phyloP scores from a whole-genome alignment of 1,140 invertebrate genomes.

The Ceratosolen fusciceps region DNA sequence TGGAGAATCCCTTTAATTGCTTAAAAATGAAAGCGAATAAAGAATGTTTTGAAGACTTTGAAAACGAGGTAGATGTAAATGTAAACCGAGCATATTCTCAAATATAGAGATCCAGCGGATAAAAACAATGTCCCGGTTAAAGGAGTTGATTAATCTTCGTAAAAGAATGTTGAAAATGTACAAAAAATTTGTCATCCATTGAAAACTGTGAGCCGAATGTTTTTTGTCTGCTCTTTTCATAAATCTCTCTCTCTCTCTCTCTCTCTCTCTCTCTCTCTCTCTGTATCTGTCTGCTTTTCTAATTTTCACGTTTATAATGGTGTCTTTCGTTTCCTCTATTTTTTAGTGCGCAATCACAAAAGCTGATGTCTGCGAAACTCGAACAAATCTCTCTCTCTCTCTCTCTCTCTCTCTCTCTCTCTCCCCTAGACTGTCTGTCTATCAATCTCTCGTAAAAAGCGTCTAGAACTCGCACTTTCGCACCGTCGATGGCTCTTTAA shows the following conservation, averaged over 20 bases:
- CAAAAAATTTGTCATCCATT: conserved; percentile 12
- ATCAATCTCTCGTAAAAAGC: not conserved
- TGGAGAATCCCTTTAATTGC: too few species aligned
- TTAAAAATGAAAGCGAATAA: not conserved
- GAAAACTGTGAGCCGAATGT: not conserved
- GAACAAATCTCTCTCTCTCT: not conserved
- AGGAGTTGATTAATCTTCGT: conserved; percentile 14
- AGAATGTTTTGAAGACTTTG: not conserved
- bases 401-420: not conserved
- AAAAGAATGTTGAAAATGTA: not conserved
- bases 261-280: not conserved
- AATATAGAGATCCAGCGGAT: not conserved
- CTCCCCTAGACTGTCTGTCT: not conserved
- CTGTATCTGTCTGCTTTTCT: conserved; percentile 1
- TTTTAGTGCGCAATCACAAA: not conserved
- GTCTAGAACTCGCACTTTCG: not conserved
- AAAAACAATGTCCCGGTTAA: not conserved
- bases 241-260: conserved; percentile 12
- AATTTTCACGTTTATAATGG: conserved; percentile 9
- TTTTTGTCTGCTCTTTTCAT: conserved; percentile 26
- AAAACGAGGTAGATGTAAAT: too few species aligned
- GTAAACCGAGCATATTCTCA: not conserved
- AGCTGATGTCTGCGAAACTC: not conserved
- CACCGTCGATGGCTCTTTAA: conserved; percentile 1
- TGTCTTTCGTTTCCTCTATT: not conserved